Evolutionary conservation across 2,113 vertebrate genomes (phyloP).

Genomic region (Burhinus bistriatus): DNA sequence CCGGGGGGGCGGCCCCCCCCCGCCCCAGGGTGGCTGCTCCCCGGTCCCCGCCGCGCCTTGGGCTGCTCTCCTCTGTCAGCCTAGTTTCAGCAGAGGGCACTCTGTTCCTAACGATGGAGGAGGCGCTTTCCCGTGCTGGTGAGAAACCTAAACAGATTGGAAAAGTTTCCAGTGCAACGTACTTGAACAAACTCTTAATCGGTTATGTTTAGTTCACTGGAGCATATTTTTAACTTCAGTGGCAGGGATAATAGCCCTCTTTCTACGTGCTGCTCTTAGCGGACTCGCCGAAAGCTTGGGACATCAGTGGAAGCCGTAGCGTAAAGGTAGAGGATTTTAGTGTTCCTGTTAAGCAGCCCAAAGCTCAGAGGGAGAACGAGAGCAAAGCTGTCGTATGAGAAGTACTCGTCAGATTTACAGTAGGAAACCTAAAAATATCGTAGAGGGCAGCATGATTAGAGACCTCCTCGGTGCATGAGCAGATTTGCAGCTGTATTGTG

Average conservation of each 20-base stretch:
- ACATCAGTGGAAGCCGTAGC: background rate
- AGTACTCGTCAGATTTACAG: background rate
- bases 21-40: background rate
- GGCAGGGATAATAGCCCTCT: conserved; percentile 6
- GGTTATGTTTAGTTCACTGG: conserved; percentile 56
- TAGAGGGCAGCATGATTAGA: conserved; percentile 19
- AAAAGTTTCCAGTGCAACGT: conserved; percentile 58
- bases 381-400: background rate
- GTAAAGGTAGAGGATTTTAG: background rate
- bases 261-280: background rate
- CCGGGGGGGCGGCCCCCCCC: too few species aligned
- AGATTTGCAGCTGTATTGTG: background rate
- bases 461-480: background rate
- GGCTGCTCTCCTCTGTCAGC: background rate
- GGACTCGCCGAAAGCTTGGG: background rate
- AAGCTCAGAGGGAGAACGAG: background rate
- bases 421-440: conserved; percentile 48
- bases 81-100: conserved; percentile 35
- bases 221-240: conserved; percentile 46
- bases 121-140: background rate
- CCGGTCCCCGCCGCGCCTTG: background rate
- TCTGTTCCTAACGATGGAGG: conserved; percentile 23
- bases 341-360: background rate
- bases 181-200: conserved; percentile 45
- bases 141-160: conserved; percentile 31